A percentile compares a stretch with the other conserved stretches of the same genome.
Conservation (phyloP, 2,888 invertebrate genomes). For the Oscheius onirici region DNA sequence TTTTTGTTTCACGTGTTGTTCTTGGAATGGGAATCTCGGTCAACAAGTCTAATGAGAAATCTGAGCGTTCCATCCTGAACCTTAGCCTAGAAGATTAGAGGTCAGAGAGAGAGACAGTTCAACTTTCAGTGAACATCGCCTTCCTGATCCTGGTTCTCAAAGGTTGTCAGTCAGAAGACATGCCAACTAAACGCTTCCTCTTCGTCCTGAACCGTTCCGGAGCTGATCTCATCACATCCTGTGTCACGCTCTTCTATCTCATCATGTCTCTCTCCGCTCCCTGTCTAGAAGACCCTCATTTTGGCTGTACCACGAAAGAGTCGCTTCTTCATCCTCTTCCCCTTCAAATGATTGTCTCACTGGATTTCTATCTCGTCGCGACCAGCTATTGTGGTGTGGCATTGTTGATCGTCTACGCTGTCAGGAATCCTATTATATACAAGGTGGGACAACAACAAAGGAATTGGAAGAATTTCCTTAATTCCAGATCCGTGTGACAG, state of each 20-base stretch:
- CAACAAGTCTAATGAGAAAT: neutral
- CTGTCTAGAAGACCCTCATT: slow-evolving; percentile 15
- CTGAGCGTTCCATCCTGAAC: neutral
- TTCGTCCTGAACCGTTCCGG: slow-evolving; percentile 18
- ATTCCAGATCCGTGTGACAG: slow-evolving; percentile 10
- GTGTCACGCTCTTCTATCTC: slow-evolving; percentile 13
- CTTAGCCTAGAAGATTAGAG: neutral
- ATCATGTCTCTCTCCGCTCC: neutral
- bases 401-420: slow-evolving; percentile 56
- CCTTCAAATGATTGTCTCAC: slow-evolving; percentile 44
- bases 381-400: slow-evolving; percentile 55
- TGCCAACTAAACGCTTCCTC: slow-evolving; percentile 29
- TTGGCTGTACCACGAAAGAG: slow-evolving; percentile 22
- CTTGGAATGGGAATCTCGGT: neutral
- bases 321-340: slow-evolving; percentile 26
- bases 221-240: slow-evolving; percentile 8
- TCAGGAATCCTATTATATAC: slow-evolving; percentile 52
- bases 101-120: neutral
- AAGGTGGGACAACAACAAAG: slow-evolving; percentile 41
- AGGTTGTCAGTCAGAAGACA: slow-evolving; percentile 8
- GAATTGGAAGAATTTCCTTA: neutral
- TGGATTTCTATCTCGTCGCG: slow-evolving; percentile 57
- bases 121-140: slow-evolving; percentile 20
- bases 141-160: slow-evolving; percentile 12
- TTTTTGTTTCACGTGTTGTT: slow-evolving; percentile 32